These are phyloP conservation scores for Entomobrya multifasciata DNA, from an alignment of 2,888 invertebrate genomes.

Conservation along the genomic window DNA sequence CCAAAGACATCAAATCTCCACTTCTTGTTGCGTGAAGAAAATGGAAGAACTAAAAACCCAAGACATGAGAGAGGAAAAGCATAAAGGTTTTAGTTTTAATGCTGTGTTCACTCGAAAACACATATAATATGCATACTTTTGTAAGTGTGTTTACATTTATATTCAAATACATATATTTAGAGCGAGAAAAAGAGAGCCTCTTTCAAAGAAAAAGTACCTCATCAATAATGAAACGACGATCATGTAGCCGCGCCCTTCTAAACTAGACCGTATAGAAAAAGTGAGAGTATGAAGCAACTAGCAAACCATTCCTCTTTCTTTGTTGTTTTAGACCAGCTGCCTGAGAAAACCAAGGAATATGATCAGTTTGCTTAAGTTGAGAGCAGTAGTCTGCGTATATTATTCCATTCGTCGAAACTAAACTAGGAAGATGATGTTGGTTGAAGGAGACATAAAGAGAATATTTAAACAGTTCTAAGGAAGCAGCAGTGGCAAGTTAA, in stretches of 20 bases:
- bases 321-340: too few species aligned
- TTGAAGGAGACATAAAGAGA: conserved; percentile 59
- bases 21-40: conserved; percentile 47
- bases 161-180: neutral
- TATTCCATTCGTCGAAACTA: conserved; percentile 58
- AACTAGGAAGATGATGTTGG: too few species aligned
- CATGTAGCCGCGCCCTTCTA: too few species aligned
- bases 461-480: conserved; percentile 58
- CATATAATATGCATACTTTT: neutral
- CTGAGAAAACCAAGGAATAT: too few species aligned
- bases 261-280: too few species aligned
- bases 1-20: conserved; percentile 66
- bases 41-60: conserved; percentile 34
- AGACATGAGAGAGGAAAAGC: neutral
- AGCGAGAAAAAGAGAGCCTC: too few species aligned
- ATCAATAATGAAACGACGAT: conserved; percentile 24
- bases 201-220: neutral
- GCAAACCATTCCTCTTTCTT: too few species aligned
- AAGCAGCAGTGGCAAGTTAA: neutral
- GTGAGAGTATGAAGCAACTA: too few species aligned
- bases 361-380: neutral
- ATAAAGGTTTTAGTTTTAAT: neutral
- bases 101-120: neutral
- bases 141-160: conserved; percentile 19
- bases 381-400: conserved; percentile 20